Evolutionary conservation across 2,888 invertebrate genomes (phyloP), one percentile per base, ranked within the genome.

Genomic region (Zaprionus lineosus): DNA sequence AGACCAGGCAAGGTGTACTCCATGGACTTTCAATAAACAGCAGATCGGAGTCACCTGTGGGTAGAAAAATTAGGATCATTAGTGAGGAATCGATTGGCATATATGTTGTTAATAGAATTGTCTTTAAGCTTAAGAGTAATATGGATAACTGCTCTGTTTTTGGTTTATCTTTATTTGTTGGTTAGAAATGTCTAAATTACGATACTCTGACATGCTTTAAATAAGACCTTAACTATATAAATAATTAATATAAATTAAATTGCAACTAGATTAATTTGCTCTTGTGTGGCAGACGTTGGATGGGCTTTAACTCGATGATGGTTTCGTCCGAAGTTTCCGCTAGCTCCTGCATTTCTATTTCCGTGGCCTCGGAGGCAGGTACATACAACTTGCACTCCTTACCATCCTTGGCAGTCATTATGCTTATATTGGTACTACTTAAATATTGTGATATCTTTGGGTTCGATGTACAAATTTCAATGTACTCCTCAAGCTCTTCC

Each of bases 21-120:
- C 90, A 90, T 6, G 90, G 90, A 47, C 88, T 90, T 76, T 90
- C 89, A 31, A 90, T 88, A 72, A 90, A 90, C 29, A 85, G 73
- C 39, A 90, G 75, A 34, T 86, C 72, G 48, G 71, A 51, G 60
- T 14, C 41, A 44, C 60, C 84, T 86, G 62, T 3, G 40, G 14
- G 28, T 8, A 3, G 68, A 8, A 58, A 24, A 29, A 12, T 5
- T 4, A 6, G 0, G 3, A 3, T 2, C 5, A 21, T 55, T 40
- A 58, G 40, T 9, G n/a, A 11, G 19, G 12, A 7, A 4, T n/a
- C n/a, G n/a, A 8, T 14, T 12, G 2, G 14, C 4, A 3, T n/a
- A 29, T 24, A 21, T 24, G 4, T 8, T n/a, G 8, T 9, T 2
- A 26, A 18, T 24, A 18, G 2, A n/a, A 12, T 14, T 6, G 21